Conservation (phyloP, 1,140 invertebrate genomes). For the Cotesia vestalis region DNA sequence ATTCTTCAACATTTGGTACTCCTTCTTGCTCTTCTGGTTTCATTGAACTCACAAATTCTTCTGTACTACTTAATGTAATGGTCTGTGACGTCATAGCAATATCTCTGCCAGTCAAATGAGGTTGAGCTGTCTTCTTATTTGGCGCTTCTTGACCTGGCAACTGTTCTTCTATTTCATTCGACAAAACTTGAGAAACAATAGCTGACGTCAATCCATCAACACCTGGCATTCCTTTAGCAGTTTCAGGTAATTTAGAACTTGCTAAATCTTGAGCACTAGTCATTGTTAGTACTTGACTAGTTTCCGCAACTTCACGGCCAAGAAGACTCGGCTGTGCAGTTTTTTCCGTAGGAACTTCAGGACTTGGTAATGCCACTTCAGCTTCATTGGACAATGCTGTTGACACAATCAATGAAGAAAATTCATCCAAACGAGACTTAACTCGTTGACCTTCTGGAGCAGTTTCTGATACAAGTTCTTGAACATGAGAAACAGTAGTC, state of each 20-base stretch:
- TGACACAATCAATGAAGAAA: conserved; percentile 44
- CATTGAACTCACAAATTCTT: conserved; percentile 37
- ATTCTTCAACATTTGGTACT: conserved; percentile 43
- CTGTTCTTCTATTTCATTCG: conserved; percentile 45
- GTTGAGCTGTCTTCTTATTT: conserved; percentile 39
- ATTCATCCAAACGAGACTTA: conserved; percentile 39
- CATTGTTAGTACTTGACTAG: conserved; percentile 44
- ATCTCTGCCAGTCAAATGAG: conserved; percentile 37
- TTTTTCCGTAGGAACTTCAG: conserved; percentile 34
- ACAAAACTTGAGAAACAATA: conserved; percentile 40
- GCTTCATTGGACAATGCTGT: conserved; percentile 47
- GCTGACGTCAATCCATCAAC: conserved; percentile 39
- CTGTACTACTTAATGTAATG: conserved; percentile 40
- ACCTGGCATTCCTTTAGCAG: conserved; percentile 36
- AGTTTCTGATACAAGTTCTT: conserved; percentile 35
- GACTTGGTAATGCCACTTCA: conserved; percentile 41
- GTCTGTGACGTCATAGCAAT: conserved; percentile 45
- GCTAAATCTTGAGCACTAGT: conserved; percentile 46
- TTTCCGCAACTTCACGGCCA: conserved; percentile 46
- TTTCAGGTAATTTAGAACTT: conserved; percentile 37
- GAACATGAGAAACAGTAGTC: conserved; percentile 36
- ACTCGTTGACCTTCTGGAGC: conserved; percentile 37
- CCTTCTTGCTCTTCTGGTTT: conserved; percentile 44
- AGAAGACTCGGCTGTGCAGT: conserved; percentile 38
- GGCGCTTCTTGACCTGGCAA: conserved; percentile 41